phyloP scores from a whole-genome alignment of 2,113 vertebrate genomes.

The Myotis lucifugus region DNA sequence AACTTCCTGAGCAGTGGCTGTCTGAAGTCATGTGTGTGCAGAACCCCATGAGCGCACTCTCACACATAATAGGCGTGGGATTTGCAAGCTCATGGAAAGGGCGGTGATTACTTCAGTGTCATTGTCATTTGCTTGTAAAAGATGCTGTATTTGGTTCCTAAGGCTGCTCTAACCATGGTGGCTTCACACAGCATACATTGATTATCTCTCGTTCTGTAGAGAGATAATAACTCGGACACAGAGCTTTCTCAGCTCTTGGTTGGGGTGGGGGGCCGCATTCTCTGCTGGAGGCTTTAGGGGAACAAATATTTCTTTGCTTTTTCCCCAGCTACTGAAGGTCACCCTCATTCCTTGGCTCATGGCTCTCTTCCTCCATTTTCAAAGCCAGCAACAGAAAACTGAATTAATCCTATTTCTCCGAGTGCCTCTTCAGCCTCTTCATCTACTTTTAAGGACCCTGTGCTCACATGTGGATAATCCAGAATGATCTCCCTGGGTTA shows the following conservation, averaged over 20 bases:
- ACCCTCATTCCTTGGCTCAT: not conserved
- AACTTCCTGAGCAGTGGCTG: not conserved
- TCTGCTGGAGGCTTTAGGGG: not conserved
- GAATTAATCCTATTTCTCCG: not conserved
- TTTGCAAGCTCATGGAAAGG: not conserved
- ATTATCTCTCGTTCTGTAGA: not conserved
- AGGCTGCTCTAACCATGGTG: not conserved
- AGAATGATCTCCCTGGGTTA: not conserved
- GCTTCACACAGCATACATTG: not conserved
- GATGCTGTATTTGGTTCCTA: rapidly evolving
- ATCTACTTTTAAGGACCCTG: not conserved
- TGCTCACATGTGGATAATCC: not conserved
- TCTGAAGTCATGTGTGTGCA: not conserved
- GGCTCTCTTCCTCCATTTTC: not conserved
- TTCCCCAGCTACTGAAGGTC: not conserved
- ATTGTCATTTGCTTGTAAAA: not conserved
- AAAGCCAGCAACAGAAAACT: not conserved
- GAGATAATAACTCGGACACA: not conserved
- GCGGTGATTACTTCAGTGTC: rapidly evolving
- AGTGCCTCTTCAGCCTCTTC: not conserved
- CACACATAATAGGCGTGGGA: not conserved
- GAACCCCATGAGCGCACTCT: rapidly evolving
- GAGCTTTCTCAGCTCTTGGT: not conserved
- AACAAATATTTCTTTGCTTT: not conserved
- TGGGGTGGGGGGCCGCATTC: rapidly evolving